Evolutionary conservation across 2,797 vertebrate genomes (phyloP).

Genomic region (Parauchenoglanis ngamensis): DNA sequence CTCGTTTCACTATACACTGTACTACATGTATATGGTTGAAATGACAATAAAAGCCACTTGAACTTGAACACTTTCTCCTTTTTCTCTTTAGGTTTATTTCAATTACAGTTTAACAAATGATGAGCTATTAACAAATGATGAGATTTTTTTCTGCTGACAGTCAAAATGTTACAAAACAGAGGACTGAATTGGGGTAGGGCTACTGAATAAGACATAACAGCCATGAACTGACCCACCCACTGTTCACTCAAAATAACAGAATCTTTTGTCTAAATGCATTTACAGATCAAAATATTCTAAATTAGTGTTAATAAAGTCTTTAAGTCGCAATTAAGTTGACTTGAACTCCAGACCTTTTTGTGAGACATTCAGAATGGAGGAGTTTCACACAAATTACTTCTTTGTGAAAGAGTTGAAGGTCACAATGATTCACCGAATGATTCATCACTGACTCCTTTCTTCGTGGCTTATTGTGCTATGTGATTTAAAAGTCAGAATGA

Average conservation of each 20-base stretch:
- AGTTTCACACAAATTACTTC: conserved; percentile 5
- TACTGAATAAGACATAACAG: neutral
- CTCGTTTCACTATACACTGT: too few relatives aligned
- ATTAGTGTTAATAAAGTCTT: neutral
- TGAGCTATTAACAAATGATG: too few relatives aligned
- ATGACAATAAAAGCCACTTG: too few relatives aligned
- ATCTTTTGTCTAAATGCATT: too few relatives aligned
- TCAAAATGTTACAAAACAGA: neutral
- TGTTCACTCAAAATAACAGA: neutral
- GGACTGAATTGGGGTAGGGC: neutral
- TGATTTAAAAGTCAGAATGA: conserved; percentile 17
- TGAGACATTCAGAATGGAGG: neutral
- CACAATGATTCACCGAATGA: conserved; percentile 13
- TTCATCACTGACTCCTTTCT: neutral
- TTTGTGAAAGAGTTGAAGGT: neutral
- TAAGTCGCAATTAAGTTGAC: neutral
- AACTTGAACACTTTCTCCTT: neutral
- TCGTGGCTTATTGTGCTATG: neutral
- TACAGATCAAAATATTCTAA: neutral
- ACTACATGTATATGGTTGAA: too few relatives aligned
- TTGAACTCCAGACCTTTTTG: neutral
- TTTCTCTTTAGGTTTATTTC: neutral
- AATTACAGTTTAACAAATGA: too few relatives aligned
- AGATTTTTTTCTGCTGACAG: neutral
- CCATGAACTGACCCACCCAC: neutral